These are phyloP conservation scores for Amphipoea oculea DNA, from an alignment of 2,888 invertebrate species.

Conservation along the genomic window DNA sequence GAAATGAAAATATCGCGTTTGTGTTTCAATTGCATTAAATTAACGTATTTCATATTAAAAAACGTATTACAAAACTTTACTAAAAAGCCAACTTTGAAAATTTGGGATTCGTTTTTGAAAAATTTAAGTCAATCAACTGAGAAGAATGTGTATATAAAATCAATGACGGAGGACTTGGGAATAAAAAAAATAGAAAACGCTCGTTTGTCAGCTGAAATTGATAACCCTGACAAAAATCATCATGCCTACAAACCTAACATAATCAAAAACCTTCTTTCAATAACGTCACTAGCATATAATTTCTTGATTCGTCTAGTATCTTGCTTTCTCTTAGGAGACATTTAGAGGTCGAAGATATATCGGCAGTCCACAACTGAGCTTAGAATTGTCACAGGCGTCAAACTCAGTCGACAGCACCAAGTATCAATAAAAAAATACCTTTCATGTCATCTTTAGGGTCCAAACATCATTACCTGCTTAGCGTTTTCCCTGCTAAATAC, in stretches of 20 bases:
- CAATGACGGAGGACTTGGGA: neutral
- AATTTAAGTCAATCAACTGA: neutral
- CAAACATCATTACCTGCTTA: neutral
- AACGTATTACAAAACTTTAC: neutral
- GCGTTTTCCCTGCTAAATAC: too few relatives aligned
- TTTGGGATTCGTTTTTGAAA: neutral
- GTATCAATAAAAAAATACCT: neutral
- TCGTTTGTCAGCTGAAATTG: too few relatives aligned
- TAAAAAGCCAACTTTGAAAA: neutral
- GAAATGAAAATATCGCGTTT: slow-evolving; percentile 58
- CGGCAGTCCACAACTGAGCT: neutral
- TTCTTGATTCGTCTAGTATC: slow-evolving; percentile 15
- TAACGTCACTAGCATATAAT: neutral
- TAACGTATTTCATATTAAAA: slow-evolving; percentile 12
- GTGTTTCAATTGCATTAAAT: slow-evolving; percentile 49
- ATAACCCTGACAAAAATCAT: neutral
- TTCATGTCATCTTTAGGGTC: neutral
- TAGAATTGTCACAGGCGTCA: neutral
- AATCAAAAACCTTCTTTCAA: neutral
- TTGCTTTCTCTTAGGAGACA: slow-evolving; percentile 22
- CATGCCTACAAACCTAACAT: neutral
- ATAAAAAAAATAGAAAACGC: neutral
- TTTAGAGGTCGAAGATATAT: slow-evolving; percentile 11
- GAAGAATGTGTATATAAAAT: too few relatives aligned
- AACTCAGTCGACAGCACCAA: neutral